Evolutionary conservation across 1,140 invertebrate genomes (phyloP).

Genomic region (Sarcophaga bullata): DNA sequence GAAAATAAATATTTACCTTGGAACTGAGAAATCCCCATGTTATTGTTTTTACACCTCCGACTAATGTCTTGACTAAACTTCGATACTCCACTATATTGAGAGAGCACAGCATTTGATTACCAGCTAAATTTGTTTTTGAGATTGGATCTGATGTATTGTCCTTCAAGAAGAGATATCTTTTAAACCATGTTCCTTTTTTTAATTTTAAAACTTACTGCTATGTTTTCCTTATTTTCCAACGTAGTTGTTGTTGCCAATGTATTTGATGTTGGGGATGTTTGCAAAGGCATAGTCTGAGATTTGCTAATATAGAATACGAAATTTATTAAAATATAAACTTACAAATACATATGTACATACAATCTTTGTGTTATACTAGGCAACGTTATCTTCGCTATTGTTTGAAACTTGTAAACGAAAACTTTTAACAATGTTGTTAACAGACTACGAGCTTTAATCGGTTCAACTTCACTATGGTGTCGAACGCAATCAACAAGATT

Average conservation of each 20-base stretch:
- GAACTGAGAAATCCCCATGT: constrained; percentile 91
- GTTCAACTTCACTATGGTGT: constrained; percentile 83
- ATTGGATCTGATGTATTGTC: constrained; percentile 32
- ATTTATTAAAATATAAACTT: neutral
- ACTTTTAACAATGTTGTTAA: constrained; percentile 93
- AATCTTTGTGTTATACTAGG: constrained; percentile 87
- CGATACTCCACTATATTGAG: constrained; percentile 88
- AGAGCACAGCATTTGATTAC: constrained; percentile 52
- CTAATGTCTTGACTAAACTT: constrained; percentile 92
- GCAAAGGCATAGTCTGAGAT: neutral
- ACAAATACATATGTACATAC: constrained; percentile 65
- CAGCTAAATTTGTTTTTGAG: constrained; percentile 41
- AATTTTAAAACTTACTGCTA: neutral
- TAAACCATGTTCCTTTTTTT: no score
- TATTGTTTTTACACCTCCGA: constrained; percentile 95
- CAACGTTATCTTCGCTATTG: constrained; percentile 91
- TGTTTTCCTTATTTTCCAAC: constrained; percentile 39
- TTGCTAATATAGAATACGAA: constrained; percentile 30
- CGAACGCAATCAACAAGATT: constrained; percentile 95
- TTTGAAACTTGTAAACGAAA: constrained; percentile 96
- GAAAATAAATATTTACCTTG: constrained; percentile 70
- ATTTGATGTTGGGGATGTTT: constrained; percentile 12
- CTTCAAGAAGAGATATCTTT: constrained; percentile 21
- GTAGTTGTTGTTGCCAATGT: neutral
- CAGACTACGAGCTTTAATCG: constrained; percentile 77